Conservation (phyloP, 1,140 invertebrate genomes). For the Drosophila asahinai region DNA sequence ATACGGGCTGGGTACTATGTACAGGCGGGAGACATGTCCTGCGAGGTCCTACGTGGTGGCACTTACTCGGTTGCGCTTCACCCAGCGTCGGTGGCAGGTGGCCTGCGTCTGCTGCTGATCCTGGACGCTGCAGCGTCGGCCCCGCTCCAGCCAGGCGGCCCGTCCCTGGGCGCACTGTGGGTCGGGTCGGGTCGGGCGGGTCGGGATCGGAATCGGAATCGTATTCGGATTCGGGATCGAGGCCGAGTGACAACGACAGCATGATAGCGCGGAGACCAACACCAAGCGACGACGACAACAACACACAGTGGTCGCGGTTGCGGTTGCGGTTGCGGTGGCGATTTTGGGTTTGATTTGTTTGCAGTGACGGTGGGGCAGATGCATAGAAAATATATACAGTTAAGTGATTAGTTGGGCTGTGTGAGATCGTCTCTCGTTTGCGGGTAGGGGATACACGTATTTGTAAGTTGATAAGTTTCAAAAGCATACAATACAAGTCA, state of each 20-base stretch:
- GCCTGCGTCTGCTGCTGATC: conserved; percentile 87
- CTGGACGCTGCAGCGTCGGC: conserved; percentile 89
- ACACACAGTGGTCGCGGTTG: conserved; percentile 52
- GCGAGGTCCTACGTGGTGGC: conserved; percentile 45
- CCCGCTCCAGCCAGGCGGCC: conserved; percentile 91
- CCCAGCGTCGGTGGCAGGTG: conserved; percentile 90
- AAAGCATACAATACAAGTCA: conserved; percentile 81
- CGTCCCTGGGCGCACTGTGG: conserved; percentile 90
- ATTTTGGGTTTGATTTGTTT: conserved; percentile 51
- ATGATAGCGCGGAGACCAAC: conserved; percentile 64
- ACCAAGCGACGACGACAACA: conserved; percentile 66
- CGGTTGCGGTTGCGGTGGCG: conserved; percentile 43
- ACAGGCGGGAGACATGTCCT: conserved; percentile 6
- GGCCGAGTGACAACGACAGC: conserved; percentile 55
- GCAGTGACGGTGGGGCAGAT: conserved; percentile 70
- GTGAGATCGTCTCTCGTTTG: conserved; percentile 67
- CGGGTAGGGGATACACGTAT: conserved; percentile 43
- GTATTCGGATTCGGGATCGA: conserved; percentile 21
- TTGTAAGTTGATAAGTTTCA: conserved; percentile 19
- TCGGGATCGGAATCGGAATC: conserved; percentile 8
- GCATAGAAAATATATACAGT: conserved; percentile 83
- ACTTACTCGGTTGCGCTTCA: conserved; percentile 92
- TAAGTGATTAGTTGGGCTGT: conserved; percentile 75
- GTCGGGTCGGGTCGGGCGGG: conserved; percentile 27
- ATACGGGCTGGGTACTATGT: conserved; percentile 13